phyloP scores from a whole-genome alignment of 2,113 vertebrate genomes.

The Anhinga rufa region DNA sequence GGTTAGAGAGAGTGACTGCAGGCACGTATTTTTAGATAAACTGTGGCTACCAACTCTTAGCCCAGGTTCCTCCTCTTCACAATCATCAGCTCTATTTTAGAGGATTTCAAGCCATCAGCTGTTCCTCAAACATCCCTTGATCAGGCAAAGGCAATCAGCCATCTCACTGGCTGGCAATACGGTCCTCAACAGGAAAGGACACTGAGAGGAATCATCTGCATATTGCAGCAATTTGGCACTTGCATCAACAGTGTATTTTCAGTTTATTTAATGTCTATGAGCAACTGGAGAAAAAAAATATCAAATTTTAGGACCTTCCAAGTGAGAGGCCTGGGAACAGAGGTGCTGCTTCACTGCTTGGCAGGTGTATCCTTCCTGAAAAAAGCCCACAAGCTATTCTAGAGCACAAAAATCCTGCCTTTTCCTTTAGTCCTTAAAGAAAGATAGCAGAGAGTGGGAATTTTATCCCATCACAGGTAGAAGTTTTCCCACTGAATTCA shows the following conservation, averaged over 20 bases:
- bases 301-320: not conserved
- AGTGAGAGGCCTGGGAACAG: not conserved
- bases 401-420: not conserved
- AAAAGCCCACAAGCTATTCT: not conserved
- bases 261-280: not conserved
- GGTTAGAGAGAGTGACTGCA: not conserved
- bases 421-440: not conserved
- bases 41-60: not conserved
- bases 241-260: not conserved
- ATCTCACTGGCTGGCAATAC: not conserved
- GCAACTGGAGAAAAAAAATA: not conserved
- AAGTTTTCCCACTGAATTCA: not conserved
- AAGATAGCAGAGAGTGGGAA: not conserved
- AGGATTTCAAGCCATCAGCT: not conserved
- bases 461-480: not conserved
- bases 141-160: not conserved
- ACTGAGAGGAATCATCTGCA: not conserved
- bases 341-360: not conserved
- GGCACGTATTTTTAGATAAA: not conserved
- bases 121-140: not conserved
- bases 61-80: not conserved
- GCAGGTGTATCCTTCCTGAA: not conserved
- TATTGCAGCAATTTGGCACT: not conserved
- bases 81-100: not conserved
- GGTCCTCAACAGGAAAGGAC: not conserved